Evolutionary conservation across 2,888 invertebrate genomes (phyloP), one percentile per base, ranked within the genome.

Genomic region (Phalangium opilio): DNA sequence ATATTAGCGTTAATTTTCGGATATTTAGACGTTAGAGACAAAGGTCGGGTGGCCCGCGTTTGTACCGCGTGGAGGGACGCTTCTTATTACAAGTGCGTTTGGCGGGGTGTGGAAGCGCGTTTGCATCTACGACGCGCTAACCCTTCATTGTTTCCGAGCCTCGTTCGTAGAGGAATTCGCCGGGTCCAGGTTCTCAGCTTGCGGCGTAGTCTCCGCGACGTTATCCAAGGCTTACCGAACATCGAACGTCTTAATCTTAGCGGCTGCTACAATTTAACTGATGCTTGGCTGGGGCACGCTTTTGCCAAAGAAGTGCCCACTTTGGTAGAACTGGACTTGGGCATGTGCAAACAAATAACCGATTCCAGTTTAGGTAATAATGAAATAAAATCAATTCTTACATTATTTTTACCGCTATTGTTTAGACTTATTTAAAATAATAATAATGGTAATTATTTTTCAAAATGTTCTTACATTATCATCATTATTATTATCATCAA

Each of bases 331-430:
- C 73, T 93, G 53, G 85, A 93, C 67, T 73, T 93, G 45, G 87
- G 87, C 41, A 70, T 91, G 49, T 93, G 93, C 70, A 93, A 93
- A 67, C 90, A 90, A 71, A 81, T 93, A 51, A 86, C 87, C n/a
- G 91, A 93, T 67, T 79, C 79, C 21, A 83, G 86, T 44, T 73
- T 91, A 20, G 79, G 81, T 15, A 73, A 81, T 61, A 87, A 91
- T 67, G 43, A n/a, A n/a, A n/a, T n/a, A n/a, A n/a, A n/a, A n/a
- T n/a, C n/a, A n/a, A n/a, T n/a, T n/a, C n/a, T n/a, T n/a, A n/a
- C n/a, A n/a, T n/a, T n/a, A n/a, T n/a, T n/a, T n/a, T n/a, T n/a
- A n/a, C n/a, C n/a, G n/a, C n/a, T n/a, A n/a, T n/a, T n/a, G n/a
- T n/a, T n/a, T n/a, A n/a, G n/a, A n/a, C n/a, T n/a, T n/a, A n/a